Evolutionary conservation across 2,797 vertebrate species (phyloP).

Genomic region (Danio jaintianensis): DNA sequence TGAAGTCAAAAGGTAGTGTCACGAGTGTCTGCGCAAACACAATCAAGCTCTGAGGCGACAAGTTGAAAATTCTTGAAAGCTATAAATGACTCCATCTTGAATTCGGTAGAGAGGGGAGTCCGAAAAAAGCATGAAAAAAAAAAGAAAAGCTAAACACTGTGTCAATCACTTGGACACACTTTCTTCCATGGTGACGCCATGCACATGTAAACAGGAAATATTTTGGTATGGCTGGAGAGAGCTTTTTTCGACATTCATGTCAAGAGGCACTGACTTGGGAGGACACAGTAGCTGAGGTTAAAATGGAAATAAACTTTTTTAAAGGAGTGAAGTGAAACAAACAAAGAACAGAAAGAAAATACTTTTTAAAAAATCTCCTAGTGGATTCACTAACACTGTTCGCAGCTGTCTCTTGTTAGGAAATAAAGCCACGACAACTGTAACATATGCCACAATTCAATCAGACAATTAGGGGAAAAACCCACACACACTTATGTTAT

Average conservation of each 20-base stretch:
- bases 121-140: slow-evolving; percentile 8
- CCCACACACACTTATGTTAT: slow-evolving; percentile 5
- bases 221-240: slow-evolving; percentile 54
- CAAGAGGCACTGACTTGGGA: not conserved
- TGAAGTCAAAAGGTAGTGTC: slow-evolving; percentile 43
- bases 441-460: slow-evolving; percentile 38
- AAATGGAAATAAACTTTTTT: slow-evolving; percentile 24
- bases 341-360: slow-evolving; percentile 19
- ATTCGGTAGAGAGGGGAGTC: slow-evolving; percentile 1
- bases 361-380: slow-evolving; percentile 33
- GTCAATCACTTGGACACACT: slow-evolving; percentile 48
- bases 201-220: slow-evolving; percentile 57
- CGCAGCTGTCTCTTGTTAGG: slow-evolving; percentile 52
- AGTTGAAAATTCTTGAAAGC: slow-evolving; percentile 43
- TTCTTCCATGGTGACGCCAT: slow-evolving; percentile 44
- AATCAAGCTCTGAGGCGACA: slow-evolving; percentile 35
- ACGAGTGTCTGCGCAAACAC: slow-evolving; percentile 29
- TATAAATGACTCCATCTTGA: slow-evolving; percentile 33
- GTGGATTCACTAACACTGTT: slow-evolving; percentile 36
- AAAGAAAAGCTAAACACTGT: slow-evolving; percentile 43
- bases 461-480: slow-evolving; percentile 13
- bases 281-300: slow-evolving; percentile 32
- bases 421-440: slow-evolving; percentile 32
- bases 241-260: slow-evolving; percentile 35
- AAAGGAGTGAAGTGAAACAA: slow-evolving; percentile 34